Base-by-base conservation (phyloP, 92 coral and sea anemone genomes). In the Pocillopora grandis region DNA sequence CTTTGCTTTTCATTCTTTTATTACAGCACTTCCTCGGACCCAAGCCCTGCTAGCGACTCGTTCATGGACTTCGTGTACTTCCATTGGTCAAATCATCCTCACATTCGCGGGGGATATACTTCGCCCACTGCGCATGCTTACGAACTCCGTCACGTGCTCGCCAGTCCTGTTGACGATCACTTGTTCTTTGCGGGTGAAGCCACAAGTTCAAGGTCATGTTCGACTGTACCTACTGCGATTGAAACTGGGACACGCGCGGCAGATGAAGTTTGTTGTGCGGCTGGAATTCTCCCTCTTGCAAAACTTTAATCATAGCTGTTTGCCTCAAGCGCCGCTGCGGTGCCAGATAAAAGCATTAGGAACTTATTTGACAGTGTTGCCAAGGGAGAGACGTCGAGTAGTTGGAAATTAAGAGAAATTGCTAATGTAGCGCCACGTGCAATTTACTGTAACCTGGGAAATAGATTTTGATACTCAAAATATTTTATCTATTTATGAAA, bases 101-200 rank as follows among this genome's bases (percentile, higher is more conserved):
- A 59, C 60, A 84, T 95, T 67, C 95, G 98, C 61, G 94, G 96
- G 5, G 98, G 95, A 12, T 95, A 95, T 62, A 91, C 93, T 63
- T 89, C 95, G 19, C 98, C 95, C 3, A 93, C 98, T 73, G 93
- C 66, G 8, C 80, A 86, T 85, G 92, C 95, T 81, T 84, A 90
- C 84, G 92, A 90, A 13, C 75, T 89, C 59, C 97, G 92, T 10
- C 85, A 91, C 77, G 85, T 91, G 73, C 90, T 95, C 20, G 97
- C 95, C 62, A 92, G 79, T 56, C 88, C 95, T 16, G 88, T 95
- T 65, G 89, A 74, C 9, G 89, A 87, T 68, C 83, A 91, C 75
- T 78, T 95, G 72, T 95, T 91, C 68, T 95, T 95, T 75, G 98
- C 98, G 15, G 98, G 98, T 35, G 98, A 95, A 79, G 98, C 98